Percentiles rank a stretch among this genome's conserved stretches.
Evolutionary conservation across 2,113 vertebrate species (phyloP).

Genomic region (Ammodytes dubius): DNA sequence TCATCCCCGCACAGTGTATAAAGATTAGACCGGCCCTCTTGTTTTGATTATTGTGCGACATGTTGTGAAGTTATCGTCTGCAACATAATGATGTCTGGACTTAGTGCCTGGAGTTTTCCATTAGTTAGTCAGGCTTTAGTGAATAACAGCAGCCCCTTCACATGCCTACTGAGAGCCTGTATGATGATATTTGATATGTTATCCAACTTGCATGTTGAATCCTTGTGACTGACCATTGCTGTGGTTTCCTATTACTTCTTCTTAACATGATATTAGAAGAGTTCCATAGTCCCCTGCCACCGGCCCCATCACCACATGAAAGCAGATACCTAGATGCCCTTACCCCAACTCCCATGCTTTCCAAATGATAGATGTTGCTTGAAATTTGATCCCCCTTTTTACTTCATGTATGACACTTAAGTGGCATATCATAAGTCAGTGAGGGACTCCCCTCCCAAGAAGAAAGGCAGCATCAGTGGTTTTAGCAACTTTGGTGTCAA

Average conservation of each 20-base stretch:
- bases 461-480: background rate
- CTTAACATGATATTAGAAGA: background rate
- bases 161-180: conserved; percentile 34
- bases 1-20: conserved; percentile 60
- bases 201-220: conserved; percentile 38
- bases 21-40: conserved; percentile 64
- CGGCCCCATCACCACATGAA: background rate
- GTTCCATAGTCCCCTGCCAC: background rate
- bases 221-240: conserved; percentile 7
- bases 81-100: conserved; percentile 75
- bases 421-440: background rate
- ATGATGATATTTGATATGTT: conserved; percentile 38
- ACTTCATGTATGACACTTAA: background rate
- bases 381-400: background rate
- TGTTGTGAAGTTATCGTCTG: conserved; percentile 75
- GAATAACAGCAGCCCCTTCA: conserved; percentile 36
- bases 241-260: background rate
- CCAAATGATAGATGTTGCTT: too few relatives aligned
- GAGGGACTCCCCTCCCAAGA: background rate
- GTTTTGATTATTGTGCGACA: conserved; percentile 73
- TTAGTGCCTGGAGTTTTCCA: conserved; percentile 65
- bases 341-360: background rate
- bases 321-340: background rate
- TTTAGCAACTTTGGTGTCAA: background rate
- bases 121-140: conserved; percentile 32